phyloP scores from a whole-genome alignment of 2,888 invertebrate species.

The Synanthedon myopaeformis region DNA sequence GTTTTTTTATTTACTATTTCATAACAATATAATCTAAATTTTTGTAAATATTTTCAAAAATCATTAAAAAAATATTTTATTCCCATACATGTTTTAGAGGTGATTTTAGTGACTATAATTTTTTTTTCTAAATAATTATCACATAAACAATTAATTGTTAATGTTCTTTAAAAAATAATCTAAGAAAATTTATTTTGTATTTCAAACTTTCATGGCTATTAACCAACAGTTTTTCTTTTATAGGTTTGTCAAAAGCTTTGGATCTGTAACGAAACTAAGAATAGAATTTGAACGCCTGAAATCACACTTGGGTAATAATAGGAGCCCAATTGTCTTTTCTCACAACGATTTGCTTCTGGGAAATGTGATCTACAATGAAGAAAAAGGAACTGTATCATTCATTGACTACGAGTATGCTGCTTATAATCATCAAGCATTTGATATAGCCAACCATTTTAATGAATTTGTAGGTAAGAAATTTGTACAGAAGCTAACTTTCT shows the following conservation, averaged over 20 bases:
- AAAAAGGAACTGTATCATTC: slow-evolving; percentile 79
- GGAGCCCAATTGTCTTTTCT: slow-evolving; percentile 89
- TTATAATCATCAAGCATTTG: slow-evolving; percentile 94
- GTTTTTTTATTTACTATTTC: slow-evolving; percentile 3
- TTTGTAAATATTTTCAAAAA: too few species aligned
- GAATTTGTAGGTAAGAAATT: slow-evolving; percentile 89
- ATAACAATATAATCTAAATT: too few species aligned
- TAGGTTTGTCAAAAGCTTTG: slow-evolving; percentile 77
- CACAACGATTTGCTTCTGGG: slow-evolving; percentile 97
- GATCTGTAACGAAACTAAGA: slow-evolving; percentile 75
- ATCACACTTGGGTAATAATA: slow-evolving; percentile 70
- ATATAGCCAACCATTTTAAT: slow-evolving; percentile 98
- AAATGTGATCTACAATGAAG: slow-evolving; percentile 89
- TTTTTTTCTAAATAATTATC: too few species aligned
- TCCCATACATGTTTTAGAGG: too few species aligned
- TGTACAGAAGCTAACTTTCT: too few species aligned
- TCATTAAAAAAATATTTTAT: too few species aligned
- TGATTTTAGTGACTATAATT: too few species aligned
- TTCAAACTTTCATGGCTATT: slow-evolving; percentile 1
- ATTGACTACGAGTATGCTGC: slow-evolving; percentile 98
- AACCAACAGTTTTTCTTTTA: slow-evolving; percentile 28
- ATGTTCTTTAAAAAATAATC: slow-evolving; percentile 1
- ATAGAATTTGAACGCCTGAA: slow-evolving; percentile 78
- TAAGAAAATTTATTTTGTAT: background rate
- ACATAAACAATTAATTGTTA: background rate